A percentile compares a stretch with the other conserved stretches of the same genome.
Conservation (phyloP, 2,888 invertebrate genomes). For the Tanytarsus gracilentus region DNA sequence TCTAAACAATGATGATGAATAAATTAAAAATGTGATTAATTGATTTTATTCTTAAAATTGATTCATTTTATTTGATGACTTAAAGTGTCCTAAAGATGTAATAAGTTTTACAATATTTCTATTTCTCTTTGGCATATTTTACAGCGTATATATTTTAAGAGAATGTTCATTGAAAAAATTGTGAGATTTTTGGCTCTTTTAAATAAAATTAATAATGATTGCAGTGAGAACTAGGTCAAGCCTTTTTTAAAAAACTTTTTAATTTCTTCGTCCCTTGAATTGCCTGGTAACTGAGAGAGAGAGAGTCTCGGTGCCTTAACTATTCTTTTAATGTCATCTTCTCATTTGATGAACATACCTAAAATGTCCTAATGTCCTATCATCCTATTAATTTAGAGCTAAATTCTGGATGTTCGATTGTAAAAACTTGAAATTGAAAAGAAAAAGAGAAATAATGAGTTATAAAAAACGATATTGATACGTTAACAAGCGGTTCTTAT, state of each 20-base stretch:
- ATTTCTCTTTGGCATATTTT: slow-evolving; percentile 1
- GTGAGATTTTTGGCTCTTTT: neutral
- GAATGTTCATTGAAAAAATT: too few species aligned
- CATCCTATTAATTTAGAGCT: neutral
- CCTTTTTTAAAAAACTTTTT: neutral
- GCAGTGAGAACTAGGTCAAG: too few species aligned
- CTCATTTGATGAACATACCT: too few species aligned
- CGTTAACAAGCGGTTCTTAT: neutral
- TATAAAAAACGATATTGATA: neutral
- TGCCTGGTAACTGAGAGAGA: too few species aligned
- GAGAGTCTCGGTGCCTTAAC: too few species aligned
- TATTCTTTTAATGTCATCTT: too few species aligned
- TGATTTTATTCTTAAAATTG: too few species aligned
- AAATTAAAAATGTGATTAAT: neutral
- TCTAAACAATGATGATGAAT: slow-evolving; percentile 35
- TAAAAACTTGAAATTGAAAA: slow-evolving; percentile 9
- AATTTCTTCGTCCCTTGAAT: neutral
- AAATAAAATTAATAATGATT: too few species aligned
- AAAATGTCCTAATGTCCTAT: too few species aligned
- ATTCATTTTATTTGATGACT: too few species aligned
- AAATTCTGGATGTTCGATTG: slow-evolving; percentile 21
- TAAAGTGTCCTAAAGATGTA: too few species aligned
- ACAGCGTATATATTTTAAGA: slow-evolving; percentile 2
- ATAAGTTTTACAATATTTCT: neutral
- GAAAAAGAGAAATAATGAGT: neutral